These are phyloP conservation scores for Tetragonula carbonaria DNA, from an alignment of 2,888 invertebrate species.

Conservation along the genomic window DNA sequence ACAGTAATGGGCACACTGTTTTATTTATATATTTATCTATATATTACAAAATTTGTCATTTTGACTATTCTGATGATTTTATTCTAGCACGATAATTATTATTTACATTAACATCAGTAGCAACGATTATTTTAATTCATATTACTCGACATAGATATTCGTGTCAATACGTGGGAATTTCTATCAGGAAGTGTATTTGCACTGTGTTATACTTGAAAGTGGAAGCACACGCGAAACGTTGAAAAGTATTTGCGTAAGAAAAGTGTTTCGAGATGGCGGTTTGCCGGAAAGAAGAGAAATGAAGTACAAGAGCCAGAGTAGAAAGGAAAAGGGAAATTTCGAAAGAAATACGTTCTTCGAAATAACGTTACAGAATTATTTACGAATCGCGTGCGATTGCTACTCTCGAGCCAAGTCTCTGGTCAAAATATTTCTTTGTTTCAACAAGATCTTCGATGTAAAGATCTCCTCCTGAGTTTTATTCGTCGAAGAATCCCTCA, in stretches of 20 bases:
- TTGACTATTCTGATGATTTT: too few relatives aligned
- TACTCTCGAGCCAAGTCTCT: neutral
- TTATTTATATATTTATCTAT: too few relatives aligned
- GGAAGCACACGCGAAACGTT: neutral
- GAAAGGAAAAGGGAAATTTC: constrained; percentile 3
- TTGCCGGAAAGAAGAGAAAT: neutral
- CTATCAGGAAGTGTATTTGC: neutral
- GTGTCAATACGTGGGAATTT: neutral
- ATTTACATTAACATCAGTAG: too few relatives aligned
- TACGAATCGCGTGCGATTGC: constrained; percentile 31
- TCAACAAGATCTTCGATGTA: neutral
- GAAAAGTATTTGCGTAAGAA: constrained; percentile 19
- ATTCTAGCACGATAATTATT: too few relatives aligned
- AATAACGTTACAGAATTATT: constrained; percentile 20
- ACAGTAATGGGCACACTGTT: too few relatives aligned
- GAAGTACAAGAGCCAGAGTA: neutral
- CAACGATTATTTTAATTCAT: neutral
- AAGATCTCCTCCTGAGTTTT: neutral
- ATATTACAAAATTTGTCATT: too few relatives aligned
- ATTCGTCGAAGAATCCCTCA: too few relatives aligned
- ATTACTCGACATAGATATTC: too few relatives aligned
- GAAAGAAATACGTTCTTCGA: neutral
- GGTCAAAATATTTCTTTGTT: constrained; percentile 3
- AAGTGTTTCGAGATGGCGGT: constrained; percentile 8
- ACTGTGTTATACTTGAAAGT: neutral